phyloP scores from a whole-genome alignment of 2,888 invertebrate species.

The Pollenia griseotomentosa region DNA sequence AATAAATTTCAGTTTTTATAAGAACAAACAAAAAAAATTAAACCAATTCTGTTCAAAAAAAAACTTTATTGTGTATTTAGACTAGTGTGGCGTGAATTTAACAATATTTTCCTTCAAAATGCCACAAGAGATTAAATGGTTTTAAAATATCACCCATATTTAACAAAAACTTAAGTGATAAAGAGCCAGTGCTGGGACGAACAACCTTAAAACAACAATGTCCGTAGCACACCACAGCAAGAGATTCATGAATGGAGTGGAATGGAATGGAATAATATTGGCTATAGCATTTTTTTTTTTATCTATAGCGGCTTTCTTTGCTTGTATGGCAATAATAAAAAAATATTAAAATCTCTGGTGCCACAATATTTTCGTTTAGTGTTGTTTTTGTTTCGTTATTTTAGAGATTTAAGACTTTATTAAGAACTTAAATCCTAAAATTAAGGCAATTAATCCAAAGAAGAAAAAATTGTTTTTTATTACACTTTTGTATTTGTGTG shows the following conservation, averaged over 20 bases:
- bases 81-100: not conserved
- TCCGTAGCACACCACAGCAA: not conserved
- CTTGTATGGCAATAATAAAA: slow-evolving; percentile 7
- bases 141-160: slow-evolving; percentile 55
- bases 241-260: not conserved
- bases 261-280: not conserved
- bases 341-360: slow-evolving; percentile 35
- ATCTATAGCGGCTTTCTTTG: not conserved
- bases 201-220: slow-evolving; percentile 30
- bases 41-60: slow-evolving; percentile 1
- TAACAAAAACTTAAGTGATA: slow-evolving; percentile 37
- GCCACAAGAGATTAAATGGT: slow-evolving; percentile 66
- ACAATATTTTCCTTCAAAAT: slow-evolving; percentile 24
- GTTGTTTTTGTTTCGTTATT: slow-evolving; percentile 14
- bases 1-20: not conserved
- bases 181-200: not conserved
- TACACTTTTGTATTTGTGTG: not conserved
- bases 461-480: not conserved
- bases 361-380: slow-evolving; percentile 25
- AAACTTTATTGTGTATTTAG: not conserved
- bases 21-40: slow-evolving; percentile 23
- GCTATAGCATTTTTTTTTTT: slow-evolving; percentile 9
- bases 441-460: slow-evolving; percentile 58
- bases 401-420: slow-evolving; percentile 38
- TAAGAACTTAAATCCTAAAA: slow-evolving; percentile 51